phyloP scores from a whole-genome alignment of 2,888 invertebrate genomes.

The Stenurella melanura region DNA sequence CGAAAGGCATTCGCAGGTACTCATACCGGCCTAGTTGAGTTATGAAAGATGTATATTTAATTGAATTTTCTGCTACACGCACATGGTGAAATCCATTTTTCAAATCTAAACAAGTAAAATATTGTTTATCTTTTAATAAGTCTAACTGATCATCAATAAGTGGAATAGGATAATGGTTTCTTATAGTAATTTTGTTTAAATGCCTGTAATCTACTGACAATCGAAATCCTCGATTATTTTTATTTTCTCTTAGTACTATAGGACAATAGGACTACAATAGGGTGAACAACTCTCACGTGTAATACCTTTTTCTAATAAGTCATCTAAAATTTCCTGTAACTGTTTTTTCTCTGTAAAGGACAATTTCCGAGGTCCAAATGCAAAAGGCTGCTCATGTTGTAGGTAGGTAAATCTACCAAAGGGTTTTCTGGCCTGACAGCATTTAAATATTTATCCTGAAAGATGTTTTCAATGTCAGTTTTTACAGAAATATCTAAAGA shows the following conservation, averaged over 20 bases:
- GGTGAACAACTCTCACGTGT: constrained; percentile 33
- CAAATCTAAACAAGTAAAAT: constrained; percentile 43
- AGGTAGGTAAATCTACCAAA: background rate
- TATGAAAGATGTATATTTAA: constrained; percentile 38
- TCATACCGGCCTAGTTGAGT: constrained; percentile 44
- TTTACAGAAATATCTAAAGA: background rate
- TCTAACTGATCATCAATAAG: constrained; percentile 48
- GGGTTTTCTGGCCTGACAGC: background rate
- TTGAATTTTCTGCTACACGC: constrained; percentile 26
- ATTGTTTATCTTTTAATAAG: constrained; percentile 41
- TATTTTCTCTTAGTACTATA: constrained; percentile 40
- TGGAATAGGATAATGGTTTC: constrained; percentile 39
- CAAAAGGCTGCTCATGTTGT: background rate
- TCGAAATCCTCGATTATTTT: constrained; percentile 31
- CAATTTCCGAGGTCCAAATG: constrained; percentile 15
- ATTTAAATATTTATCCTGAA: background rate
- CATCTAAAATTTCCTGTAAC: constrained; percentile 36
- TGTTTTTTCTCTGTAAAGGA: constrained; percentile 29
- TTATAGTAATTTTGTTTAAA: constrained; percentile 29
- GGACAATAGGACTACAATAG: constrained; percentile 43
- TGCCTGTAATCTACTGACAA: constrained; percentile 42
- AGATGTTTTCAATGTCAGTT: background rate
- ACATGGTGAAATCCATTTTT: constrained; percentile 27
- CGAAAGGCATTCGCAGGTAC: constrained; percentile 42
- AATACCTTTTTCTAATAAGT: constrained; percentile 29